Evolutionary conservation across 2,888 invertebrate species (phyloP), one percentile per base, ranked within the genome.

Genomic region (Caenorhabditis sulstoni): DNA sequence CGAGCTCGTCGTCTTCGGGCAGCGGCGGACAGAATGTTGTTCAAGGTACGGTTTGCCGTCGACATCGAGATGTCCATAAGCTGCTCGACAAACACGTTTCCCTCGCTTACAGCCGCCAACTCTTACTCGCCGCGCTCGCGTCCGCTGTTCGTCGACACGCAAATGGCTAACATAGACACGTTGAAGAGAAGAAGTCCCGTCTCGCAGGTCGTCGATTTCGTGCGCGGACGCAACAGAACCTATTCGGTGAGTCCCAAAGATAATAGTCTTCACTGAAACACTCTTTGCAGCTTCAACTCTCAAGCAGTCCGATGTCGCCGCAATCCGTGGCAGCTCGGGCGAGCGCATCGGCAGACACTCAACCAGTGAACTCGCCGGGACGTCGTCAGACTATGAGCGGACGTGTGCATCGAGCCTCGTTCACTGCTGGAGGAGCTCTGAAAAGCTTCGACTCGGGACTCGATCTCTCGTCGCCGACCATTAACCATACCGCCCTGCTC

Each of bases 101-200:
- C 22, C 22, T n/a, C 1, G 11, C 22, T 65, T 49, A 65, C 67
- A 68, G 59, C 67, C 4, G 35, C 62, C 41, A 64, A 68, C 55
- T 57, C 59, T 47, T 68, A 67, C 37, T 85, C 85, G 9, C 82
- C 85, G 35, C 81, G 85, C 37, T 22, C 44, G 7, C 79, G 83
- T 37, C 86, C 86, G 35, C 82, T 86, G 50, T 86, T 82, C 61
- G 86, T 86, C 44, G 86, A 86, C 68, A 86, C 86, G 1, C 81
- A 83, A 58, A 81, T 86, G 79, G 83, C 86, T 9, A 86, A 86
- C 66, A 57, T 64, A 47, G 64, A 64, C 22, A 29, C 61, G 29
- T 23, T 57, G 74, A 81, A 81, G 35, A 61, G 80, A 49, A 65
- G 83, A 18, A 81, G 81, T 61, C 85, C 85, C 11, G 83, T 85